These are phyloP conservation scores for Balanococcus diminutus DNA, from an alignment of 2,888 invertebrate species.

Conservation along the genomic window DNA sequence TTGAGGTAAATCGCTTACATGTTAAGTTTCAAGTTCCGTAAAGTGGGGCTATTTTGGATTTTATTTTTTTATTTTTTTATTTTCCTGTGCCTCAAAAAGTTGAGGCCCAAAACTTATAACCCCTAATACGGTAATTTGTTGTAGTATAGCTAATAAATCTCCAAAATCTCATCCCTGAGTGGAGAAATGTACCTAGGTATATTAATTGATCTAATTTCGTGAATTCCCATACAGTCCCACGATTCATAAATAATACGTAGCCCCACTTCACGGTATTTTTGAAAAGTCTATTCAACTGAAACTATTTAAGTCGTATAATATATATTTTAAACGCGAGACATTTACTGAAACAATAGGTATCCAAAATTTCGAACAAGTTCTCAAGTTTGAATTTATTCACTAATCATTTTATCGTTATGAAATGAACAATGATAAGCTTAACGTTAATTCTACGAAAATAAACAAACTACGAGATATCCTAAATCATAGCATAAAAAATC, in stretches of 20 bases:
- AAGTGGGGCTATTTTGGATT: too few species aligned
- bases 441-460: conserved; percentile 1
- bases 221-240: too few species aligned
- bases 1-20: background rate
- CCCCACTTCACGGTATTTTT: too few species aligned
- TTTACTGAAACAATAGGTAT: background rate
- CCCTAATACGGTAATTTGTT: too few species aligned
- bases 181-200: too few species aligned
- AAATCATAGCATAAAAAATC: background rate
- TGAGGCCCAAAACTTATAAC: too few species aligned
- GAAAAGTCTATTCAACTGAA: background rate
- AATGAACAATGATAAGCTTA: background rate
- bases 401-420: conserved; percentile 3
- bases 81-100: too few species aligned
- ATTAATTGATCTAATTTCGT: too few species aligned
- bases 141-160: too few species aligned
- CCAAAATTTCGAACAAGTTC: background rate
- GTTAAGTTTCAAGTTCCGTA: background rate
- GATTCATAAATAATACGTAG: too few species aligned
- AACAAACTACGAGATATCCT: background rate
- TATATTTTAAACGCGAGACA: background rate
- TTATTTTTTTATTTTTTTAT: too few species aligned
- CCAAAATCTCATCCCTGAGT: too few species aligned
- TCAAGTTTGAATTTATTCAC: background rate
- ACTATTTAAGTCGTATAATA: background rate